Evolutionary conservation across 1,140 invertebrate species (phyloP).

Genomic region (Drosophila albomicans): DNA sequence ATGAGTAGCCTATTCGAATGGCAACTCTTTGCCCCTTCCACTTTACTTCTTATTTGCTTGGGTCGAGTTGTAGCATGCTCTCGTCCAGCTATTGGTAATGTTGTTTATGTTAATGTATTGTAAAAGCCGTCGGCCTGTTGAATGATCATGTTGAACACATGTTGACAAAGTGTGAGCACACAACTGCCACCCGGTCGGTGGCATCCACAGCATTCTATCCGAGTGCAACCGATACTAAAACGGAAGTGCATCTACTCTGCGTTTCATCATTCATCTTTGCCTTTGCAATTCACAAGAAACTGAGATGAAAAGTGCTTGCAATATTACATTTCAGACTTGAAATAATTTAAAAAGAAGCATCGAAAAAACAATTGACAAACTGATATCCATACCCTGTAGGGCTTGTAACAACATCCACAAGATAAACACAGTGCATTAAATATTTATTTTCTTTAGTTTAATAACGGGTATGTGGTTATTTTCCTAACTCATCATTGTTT

Average conservation of each 20-base stretch:
- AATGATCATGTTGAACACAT: constrained; percentile 76
- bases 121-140: constrained; percentile 60
- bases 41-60: constrained; percentile 2
- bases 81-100: constrained; percentile 39
- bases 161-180: constrained; percentile 68
- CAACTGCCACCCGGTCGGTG: constrained; percentile 21
- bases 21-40: constrained; percentile 28
- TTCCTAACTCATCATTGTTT: no score
- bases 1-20: constrained; percentile 1
- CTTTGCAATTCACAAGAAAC: constrained; percentile 5
- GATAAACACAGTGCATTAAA: no score
- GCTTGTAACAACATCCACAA: no score
- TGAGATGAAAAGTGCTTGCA: not conserved
- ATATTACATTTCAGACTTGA: constrained; percentile 3
- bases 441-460: no score
- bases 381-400: no score
- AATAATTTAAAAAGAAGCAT: not conserved
- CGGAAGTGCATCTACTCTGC: constrained; percentile 55
- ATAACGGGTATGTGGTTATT: no score
- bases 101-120: constrained; percentile 54
- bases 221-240: constrained; percentile 72
- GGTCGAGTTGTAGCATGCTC: not conserved
- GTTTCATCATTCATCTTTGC: constrained; percentile 7
- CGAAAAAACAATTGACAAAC: no score
- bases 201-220: constrained; percentile 35